These are phyloP conservation scores for Sterna hirundo DNA, from an alignment of 2,113 vertebrate species.

Conservation along the genomic window DNA sequence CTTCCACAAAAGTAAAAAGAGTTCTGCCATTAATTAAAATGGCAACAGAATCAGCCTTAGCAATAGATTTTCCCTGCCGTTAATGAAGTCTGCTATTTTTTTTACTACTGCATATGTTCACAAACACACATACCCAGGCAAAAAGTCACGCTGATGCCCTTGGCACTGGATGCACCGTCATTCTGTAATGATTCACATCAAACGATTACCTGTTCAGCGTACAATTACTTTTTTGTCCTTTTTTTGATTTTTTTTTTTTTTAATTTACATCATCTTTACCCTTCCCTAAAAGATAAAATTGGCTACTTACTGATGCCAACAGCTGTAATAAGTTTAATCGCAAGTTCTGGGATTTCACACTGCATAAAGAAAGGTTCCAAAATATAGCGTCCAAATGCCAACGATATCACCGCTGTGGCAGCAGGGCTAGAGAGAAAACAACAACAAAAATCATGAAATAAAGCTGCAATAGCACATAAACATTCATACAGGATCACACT, in stretches of 20 bases:
- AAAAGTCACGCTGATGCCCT: not conserved
- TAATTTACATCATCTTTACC: not conserved
- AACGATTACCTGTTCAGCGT: not conserved
- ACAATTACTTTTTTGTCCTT: not conserved
- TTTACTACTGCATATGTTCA: not conserved
- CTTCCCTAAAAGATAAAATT: not conserved
- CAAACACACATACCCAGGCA: not conserved
- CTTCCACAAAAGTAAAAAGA: conserved; percentile 25
- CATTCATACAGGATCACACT: not conserved
- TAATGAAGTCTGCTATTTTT: not conserved
- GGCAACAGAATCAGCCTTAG: not conserved
- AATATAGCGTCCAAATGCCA: conserved; percentile 95
- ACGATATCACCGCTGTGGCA: conserved; percentile 88
- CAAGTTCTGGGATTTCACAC: conserved; percentile 87
- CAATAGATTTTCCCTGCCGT: not conserved
- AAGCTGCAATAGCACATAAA: not conserved
- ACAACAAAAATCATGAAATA: not conserved
- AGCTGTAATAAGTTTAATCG: conserved; percentile 89
- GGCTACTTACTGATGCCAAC: conserved; percentile 90
- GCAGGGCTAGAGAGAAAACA: conserved; percentile 81
- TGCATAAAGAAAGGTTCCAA: conserved; percentile 96
- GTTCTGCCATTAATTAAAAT: conserved; percentile 1
- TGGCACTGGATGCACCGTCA: not conserved
- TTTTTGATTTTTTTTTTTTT: not conserved
- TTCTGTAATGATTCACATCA: not conserved